Evolutionary conservation across 2,797 vertebrate genomes (phyloP).

Genomic region (Mionectes olivaceus): DNA sequence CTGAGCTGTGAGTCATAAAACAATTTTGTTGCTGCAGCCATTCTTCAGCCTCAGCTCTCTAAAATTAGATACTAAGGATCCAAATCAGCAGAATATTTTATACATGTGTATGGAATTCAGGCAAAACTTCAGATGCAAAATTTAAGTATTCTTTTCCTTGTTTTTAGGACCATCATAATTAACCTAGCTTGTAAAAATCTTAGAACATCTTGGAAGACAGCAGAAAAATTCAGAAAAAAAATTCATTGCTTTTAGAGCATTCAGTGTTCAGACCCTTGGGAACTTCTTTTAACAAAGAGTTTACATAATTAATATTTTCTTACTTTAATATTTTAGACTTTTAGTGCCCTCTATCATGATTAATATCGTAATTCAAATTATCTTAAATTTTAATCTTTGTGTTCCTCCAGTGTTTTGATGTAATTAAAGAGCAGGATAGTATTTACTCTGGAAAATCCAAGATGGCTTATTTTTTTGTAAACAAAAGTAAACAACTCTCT

Average conservation of each 20-base stretch:
- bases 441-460: background rate
- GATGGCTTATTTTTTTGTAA: background rate
- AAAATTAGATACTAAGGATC: constrained; percentile 21
- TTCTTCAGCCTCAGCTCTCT: constrained; percentile 13
- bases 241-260: background rate
- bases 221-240: background rate
- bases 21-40: background rate
- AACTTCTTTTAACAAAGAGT: background rate
- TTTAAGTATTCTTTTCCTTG: background rate
- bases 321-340: background rate
- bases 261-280: background rate
- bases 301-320: background rate
- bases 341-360: background rate
- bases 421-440: background rate
- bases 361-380: background rate
- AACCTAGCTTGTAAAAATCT: constrained; percentile 1
- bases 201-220: background rate
- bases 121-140: constrained; percentile 7
- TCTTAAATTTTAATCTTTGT: background rate
- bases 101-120: background rate
- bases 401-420: background rate
- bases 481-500: background rate
- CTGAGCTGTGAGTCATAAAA: constrained; percentile 6
- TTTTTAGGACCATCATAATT: constrained; percentile 9
- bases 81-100: constrained; percentile 4